These are phyloP conservation scores for Sminthurinus signatus DNA, from an alignment of 1,140 invertebrate species.

Conservation along the genomic window DNA sequence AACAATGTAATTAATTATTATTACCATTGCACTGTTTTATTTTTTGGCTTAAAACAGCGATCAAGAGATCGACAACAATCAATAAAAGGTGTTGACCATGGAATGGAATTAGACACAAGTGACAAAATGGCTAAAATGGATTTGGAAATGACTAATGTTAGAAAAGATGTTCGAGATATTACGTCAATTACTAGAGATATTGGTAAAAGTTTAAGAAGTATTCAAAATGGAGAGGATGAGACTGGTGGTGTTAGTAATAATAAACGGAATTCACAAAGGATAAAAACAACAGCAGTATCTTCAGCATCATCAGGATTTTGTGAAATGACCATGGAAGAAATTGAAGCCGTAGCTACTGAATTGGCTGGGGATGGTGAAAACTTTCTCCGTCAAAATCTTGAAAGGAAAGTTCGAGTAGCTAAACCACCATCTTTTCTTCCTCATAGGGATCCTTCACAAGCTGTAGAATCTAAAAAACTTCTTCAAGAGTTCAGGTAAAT, in stretches of 20 bases:
- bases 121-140: background rate
- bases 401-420: background rate
- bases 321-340: slow-evolving; percentile 8
- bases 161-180: slow-evolving; percentile 3
- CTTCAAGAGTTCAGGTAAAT: background rate
- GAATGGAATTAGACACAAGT: background rate
- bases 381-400: background rate
- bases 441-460: background rate
- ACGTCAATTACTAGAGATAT: slow-evolving; percentile 4
- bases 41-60: no score
- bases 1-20: background rate
- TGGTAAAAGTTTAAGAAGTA: background rate
- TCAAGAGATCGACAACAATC: background rate
- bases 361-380: background rate
- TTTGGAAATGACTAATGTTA: background rate
- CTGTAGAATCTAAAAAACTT: background rate
- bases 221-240: background rate
- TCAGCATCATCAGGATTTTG: slow-evolving; percentile 6
- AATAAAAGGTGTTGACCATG: background rate
- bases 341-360: background rate
- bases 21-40: no score
- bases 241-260: background rate
- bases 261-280: background rate
- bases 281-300: background rate
- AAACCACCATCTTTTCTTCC: background rate